Base-by-base conservation (phyloP, 35 echinoderm and acorn worm species). In the Amphiura filiformis region DNA sequence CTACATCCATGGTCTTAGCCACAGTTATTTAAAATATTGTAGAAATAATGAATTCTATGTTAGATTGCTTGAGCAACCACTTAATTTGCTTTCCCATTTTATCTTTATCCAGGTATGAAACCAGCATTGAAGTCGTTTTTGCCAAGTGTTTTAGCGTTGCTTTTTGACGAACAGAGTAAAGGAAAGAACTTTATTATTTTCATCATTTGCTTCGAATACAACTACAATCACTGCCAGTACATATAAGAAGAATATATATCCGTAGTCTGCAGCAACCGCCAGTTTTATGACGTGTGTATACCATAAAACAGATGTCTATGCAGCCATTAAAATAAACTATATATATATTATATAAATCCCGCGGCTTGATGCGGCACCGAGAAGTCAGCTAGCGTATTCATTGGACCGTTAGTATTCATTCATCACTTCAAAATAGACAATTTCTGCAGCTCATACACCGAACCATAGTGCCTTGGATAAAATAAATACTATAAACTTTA, bases 401-500 rank as follows among this genome's bases (percentile, higher is more conserved):
- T 70, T 70, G 2, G 15, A 70, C 61, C 61, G 17, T 47, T 26
- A 70, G 61, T 70, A 70, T 70, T 70, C 44, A 52, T 52, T 52
- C 61, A 30, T 70, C 61, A 70, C 61, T 70, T n/a, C 44, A 52
- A 52, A 30, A 26, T 70, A 47, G 17, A 47, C 41, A 47, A 11
- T 52, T 70, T 70, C 61, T 70, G 61, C 61, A 70, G 61, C 61
- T 70, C 61, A 26, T n/a, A 70, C 61, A 75, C 36, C 49, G 83
- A 85, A 85, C 83, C 83, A 85, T 65, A 32, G 83, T 85, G 83
- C 83, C 83, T 85, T 85, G 83, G 83, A 85, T 64, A 37, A 85
- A n/a, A n/a, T n/a, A n/a, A n/a, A n/a, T n/a, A n/a, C 36, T 36
- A 82, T 85, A 70, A 70, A 70, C 61, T 70, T 5, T 70, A 70